Evolutionary conservation across 2,113 vertebrate species (phyloP).

Genomic region (Indicator indicator): DNA sequence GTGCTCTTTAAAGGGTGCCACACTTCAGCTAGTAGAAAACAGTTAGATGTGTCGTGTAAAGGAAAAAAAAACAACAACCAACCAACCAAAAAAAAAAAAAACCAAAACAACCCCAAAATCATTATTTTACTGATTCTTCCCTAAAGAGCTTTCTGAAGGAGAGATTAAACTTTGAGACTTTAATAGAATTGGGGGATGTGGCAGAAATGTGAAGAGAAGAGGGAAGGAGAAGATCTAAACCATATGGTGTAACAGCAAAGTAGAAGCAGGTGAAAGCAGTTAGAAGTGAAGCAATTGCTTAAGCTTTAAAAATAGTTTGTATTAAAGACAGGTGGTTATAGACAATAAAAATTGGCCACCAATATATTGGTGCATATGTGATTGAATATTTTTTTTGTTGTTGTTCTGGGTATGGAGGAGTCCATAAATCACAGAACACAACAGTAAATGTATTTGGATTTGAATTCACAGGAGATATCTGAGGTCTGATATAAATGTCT

Average conservation of each 20-base stretch:
- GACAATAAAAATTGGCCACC: constrained; percentile 73
- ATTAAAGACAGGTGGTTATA: constrained; percentile 77
- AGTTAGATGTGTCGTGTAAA: not conserved
- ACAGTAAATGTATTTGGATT: constrained; percentile 72
- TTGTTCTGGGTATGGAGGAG: constrained; percentile 61
- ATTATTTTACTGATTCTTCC: not conserved
- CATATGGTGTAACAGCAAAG: constrained; percentile 85
- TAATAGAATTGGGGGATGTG: not conserved
- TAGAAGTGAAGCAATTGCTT: constrained; percentile 79
- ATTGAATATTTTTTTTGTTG: constrained; percentile 10
- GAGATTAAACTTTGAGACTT: constrained; percentile 9
- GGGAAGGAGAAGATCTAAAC: constrained; percentile 78
- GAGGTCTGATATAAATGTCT: constrained; percentile 72
- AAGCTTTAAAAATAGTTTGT: constrained; percentile 74
- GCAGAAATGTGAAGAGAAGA: not conserved
- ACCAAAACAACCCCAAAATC: not conserved
- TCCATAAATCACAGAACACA: constrained; percentile 73
- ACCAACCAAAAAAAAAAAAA: not conserved
- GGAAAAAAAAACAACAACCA: too few relatives aligned
- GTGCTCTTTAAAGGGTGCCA: not conserved
- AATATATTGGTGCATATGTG: constrained; percentile 65
- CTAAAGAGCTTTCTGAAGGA: constrained; percentile 9
- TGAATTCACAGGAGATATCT: constrained; percentile 70
- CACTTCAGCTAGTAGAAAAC: not conserved
- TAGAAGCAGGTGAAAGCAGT: constrained; percentile 86